Percentiles rank a stretch among this genome's conserved stretches.
These are phyloP conservation scores for Cacoxenus indagator DNA, from an alignment of 2,888 invertebrate genomes.

Conservation along the genomic window DNA sequence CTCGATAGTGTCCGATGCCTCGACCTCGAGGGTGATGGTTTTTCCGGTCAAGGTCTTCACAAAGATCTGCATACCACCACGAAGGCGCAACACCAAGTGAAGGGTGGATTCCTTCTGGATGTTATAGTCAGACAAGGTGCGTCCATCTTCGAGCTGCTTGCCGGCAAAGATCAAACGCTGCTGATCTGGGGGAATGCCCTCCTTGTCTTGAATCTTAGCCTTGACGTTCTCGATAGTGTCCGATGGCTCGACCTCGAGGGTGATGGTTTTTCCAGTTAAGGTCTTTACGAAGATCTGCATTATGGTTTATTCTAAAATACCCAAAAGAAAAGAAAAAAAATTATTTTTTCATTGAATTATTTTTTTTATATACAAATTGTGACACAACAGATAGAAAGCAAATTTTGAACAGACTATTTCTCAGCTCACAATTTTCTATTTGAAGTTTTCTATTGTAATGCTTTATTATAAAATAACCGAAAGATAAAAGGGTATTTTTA, in stretches of 20 bases:
- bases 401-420: no score
- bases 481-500: no score
- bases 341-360: not conserved
- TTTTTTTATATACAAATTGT: not conserved
- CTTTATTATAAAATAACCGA: no score
- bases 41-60: no score
- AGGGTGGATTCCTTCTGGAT: conserved; percentile 58
- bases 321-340: not conserved
- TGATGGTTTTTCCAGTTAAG: conserved; percentile 10
- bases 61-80: no score
- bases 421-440: no score
- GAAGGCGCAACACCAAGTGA: conserved; percentile 60
- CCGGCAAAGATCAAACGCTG: conserved; percentile 59
- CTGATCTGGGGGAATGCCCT: conserved; percentile 59
- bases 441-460: no score
- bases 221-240: conserved; percentile 51
- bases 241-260: not conserved
- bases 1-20: no score
- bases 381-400: conserved; percentile 3
- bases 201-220: conserved; percentile 59
- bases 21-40: no score
- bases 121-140: conserved; percentile 56
- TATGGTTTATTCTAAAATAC: no score
- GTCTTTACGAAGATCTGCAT: conserved; percentile 14
- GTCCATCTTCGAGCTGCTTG: conserved; percentile 57